Evolutionary conservation across 2,888 invertebrate species (phyloP).

Genomic region (Geotrupes spiniger): DNA sequence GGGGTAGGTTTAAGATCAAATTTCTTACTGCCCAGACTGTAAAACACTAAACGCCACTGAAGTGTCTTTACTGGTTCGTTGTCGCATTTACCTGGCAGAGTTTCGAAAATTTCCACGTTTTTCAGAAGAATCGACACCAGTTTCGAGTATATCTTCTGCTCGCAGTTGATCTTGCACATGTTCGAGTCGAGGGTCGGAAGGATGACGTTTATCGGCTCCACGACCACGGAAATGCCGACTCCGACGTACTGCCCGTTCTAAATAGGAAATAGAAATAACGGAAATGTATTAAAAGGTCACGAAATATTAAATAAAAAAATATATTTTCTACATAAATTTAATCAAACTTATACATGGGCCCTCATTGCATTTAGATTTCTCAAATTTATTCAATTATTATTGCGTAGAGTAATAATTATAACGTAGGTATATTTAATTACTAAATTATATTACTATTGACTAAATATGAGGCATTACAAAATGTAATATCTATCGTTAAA

Average conservation of each 20-base stretch:
- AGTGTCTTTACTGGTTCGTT: background rate
- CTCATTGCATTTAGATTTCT: no score
- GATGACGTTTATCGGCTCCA: conserved; percentile 37
- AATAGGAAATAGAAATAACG: conserved; percentile 5
- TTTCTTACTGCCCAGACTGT: conserved; percentile 25
- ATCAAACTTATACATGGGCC: no score
- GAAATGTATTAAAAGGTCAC: background rate
- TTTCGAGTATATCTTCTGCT: conserved; percentile 42
- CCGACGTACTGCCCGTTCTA: conserved; percentile 30
- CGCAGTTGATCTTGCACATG: conserved; percentile 43
- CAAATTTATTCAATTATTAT: no score
- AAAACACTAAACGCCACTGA: conserved; percentile 30
- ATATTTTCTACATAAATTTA: no score
- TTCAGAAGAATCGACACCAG: conserved; percentile 41
- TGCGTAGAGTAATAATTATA: no score
- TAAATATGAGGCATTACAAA: no score
- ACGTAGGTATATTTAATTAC: no score
- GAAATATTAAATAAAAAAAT: no score
- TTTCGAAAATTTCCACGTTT: conserved; percentile 41
- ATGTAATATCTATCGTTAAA: no score
- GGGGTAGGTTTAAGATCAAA: conserved; percentile 17
- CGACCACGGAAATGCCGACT: conserved; percentile 38
- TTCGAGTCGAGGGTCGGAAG: conserved; percentile 34
- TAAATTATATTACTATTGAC: no score
- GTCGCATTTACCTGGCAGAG: conserved; percentile 39